Evolutionary conservation across 2,113 vertebrate genomes (phyloP), one percentile per base, ranked within the genome.

Genomic region (Syrmaticus mikado): DNA sequence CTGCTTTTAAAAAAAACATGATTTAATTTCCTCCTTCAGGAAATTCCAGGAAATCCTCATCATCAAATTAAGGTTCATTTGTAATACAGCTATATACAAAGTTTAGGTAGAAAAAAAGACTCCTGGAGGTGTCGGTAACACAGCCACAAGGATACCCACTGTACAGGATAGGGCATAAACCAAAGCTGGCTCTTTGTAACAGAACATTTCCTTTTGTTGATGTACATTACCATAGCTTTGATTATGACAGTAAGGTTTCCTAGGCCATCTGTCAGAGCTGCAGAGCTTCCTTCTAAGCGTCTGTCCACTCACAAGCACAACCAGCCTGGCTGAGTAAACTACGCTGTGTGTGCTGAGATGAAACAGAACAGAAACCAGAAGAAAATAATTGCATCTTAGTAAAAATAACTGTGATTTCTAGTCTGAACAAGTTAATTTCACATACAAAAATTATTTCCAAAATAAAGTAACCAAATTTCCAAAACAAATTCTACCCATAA

Each of bases 241-340:
- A 99, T 94, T 89, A 99, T 98, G 92, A 99, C 95, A 14, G 98
- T 99, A 80, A 82, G 98, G 94, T 99, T 99, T 82, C 99, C 99
- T 55, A 96, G 95, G 38, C 98, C 97, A 52, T 99, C 99, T 7
- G 99, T 99, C 79, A 99, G 96, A 45, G 99, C 98, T 8, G 99
- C 99, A 15, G 99, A 99, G 94, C 99, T 99, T 72, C 97, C 95
- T 45, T 91, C 64, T 86, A 99, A 97, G 87, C 98, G 98, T 45
- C 99, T 99, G 43, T 99, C 98, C n/a, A 98, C 99, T 96, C 98
- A 94, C 90, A 99, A 97, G 96, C 99, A 99, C 25, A 89, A 97
- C 99, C 99, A 99, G 18, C 99, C 99, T 13, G 99, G 99, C 87
- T 98, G 98, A 46, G 98, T 98, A 94, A 99, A 99, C 93, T 99